phyloP scores from a whole-genome alignment of 2,888 invertebrate genomes.

The Drosophila multiciliata region DNA sequence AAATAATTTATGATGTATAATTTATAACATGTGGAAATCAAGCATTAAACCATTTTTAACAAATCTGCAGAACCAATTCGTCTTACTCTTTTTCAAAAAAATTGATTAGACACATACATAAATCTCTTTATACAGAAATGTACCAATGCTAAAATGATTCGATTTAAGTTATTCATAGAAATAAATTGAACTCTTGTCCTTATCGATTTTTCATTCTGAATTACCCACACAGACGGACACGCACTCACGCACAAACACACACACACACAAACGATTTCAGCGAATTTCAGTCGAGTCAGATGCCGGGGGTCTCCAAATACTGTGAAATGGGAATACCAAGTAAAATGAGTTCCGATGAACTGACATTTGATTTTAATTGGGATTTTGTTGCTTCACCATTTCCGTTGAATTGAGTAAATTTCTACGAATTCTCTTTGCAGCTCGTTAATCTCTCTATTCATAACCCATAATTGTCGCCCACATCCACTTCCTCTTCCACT shows the following conservation, averaged over 20 bases:
- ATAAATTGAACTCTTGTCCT: neutral
- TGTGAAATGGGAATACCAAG: neutral
- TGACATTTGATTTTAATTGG: constrained; percentile 10
- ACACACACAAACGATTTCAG: constrained; percentile 1
- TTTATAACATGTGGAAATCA: neutral
- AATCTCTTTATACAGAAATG: too few relatives aligned
- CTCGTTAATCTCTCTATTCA: neutral
- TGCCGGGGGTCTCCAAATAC: neutral
- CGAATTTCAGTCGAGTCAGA: constrained; percentile 1
- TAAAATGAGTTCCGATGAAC: neutral
- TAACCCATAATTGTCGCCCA: constrained; percentile 1
- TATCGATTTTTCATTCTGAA: neutral
- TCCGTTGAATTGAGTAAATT: constrained; percentile 1
- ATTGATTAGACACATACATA: too few relatives aligned
- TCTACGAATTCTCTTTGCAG: constrained; percentile 6
- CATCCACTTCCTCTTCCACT: constrained; percentile 2
- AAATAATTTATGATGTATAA: neutral
- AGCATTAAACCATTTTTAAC: neutral
- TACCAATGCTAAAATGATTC: too few relatives aligned
- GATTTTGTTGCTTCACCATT: constrained; percentile 2
- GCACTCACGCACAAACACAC: neutral
- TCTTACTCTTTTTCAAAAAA: too few relatives aligned
- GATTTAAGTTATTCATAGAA: too few relatives aligned
- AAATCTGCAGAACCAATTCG: neutral
- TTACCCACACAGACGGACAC: neutral